Evolutionary conservation across 92 coral and sea anemone species (phyloP), one percentile per base, ranked within the genome.

Genomic region (Porites divaricata): DNA sequence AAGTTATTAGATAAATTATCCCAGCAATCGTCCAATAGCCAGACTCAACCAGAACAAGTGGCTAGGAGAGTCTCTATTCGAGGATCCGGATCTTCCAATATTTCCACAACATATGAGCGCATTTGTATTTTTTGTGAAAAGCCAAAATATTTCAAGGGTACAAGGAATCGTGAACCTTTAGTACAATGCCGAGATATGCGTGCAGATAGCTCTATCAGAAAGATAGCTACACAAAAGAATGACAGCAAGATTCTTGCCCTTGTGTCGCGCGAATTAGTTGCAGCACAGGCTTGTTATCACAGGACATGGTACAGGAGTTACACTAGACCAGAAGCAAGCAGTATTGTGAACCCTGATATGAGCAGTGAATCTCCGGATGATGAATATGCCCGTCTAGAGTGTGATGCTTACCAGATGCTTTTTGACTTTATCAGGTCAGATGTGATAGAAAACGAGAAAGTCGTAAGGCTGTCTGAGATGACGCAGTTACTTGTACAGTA

Each of bases 231-330:
- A 23, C 51, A 56, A 70, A 88, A 69, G 78, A 57, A 76, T 67
- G 91, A 83, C 88, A 82, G 64, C 70, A 88, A 59, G 77, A 73
- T 81, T 67, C 83, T 82, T 53, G 84, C 88, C 8, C 56, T 75
- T 45, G 85, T 88, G 79, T 88, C 91, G 68, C 87, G 88, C 51
- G 88, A 76, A 76, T 88, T 87, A 77, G 91, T 88, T 7, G 91
- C 91, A 57, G 91, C 90, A 72, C 77, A 87, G 73, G 87, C 90
- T 48, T 87, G 81, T 76, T 88, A 75, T 54, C 91, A 88, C 87
- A 88, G 87, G 78, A 61, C 89, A 57, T 86, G 85, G 56, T 86
- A 79, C 81, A 71, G 54, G 74, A 79, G 79, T 50, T 79, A 79
- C 72, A 86, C 90, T 25, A 85, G 89, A 85, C 84, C 76, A 63